Evolutionary conservation across 2,888 invertebrate species (phyloP).

Genomic region (Rhamphomyia laevipes): DNA sequence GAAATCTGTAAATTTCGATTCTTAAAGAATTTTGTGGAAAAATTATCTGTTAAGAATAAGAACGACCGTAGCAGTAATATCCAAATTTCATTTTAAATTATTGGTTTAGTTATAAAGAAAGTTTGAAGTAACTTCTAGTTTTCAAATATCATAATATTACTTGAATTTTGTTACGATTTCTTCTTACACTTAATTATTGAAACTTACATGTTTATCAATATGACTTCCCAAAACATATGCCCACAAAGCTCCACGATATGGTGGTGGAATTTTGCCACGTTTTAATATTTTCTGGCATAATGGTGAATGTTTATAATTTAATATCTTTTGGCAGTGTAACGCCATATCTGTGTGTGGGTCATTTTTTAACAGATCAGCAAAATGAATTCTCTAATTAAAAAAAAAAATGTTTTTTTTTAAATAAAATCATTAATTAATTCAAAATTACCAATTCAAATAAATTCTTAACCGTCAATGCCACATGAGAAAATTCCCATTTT

Average conservation of each 20-base stretch:
- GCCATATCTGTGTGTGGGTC: constrained; percentile 45
- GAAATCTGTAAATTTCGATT: too few species aligned
- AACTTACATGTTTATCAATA: constrained; percentile 50
- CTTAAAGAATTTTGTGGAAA: too few species aligned
- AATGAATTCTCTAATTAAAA: constrained; percentile 23
- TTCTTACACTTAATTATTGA: too few species aligned
- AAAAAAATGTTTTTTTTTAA: neutral
- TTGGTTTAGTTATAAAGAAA: too few species aligned
- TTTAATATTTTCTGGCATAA: constrained; percentile 84
- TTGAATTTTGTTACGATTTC: too few species aligned
- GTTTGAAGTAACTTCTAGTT: too few species aligned
- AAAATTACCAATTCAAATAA: constrained; percentile 64
- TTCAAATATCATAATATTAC: too few species aligned
- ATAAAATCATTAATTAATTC: neutral
- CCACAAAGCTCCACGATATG: constrained; percentile 77
- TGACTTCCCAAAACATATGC: constrained; percentile 73
- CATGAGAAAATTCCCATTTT: constrained; percentile 75
- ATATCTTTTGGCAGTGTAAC: constrained; percentile 62
- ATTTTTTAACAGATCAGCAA: constrained; percentile 28
- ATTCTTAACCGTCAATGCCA: constrained; percentile 76
- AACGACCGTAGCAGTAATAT: too few species aligned
- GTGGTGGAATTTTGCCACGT: constrained; percentile 36
- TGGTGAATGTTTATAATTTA: constrained; percentile 70
- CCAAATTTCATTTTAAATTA: too few species aligned
- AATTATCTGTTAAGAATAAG: too few species aligned